phyloP scores from a whole-genome alignment of 2,888 invertebrate genomes.

The Myathropa florea region DNA sequence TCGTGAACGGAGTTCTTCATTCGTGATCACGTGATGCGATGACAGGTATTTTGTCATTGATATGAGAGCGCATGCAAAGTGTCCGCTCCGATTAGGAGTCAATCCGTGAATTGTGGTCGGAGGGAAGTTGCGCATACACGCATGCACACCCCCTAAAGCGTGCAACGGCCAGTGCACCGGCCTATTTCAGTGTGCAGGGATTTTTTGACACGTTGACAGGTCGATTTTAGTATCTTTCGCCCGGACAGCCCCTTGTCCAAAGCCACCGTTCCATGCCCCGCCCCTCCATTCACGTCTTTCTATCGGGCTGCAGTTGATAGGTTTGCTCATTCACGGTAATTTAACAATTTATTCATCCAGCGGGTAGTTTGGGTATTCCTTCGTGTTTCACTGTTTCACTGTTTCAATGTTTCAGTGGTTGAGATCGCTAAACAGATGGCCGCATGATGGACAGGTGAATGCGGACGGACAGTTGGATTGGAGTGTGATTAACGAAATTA shows the following conservation, averaged over 20 bases:
- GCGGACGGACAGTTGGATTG: conserved; percentile 66
- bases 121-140: conserved; percentile 37
- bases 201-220: conserved; percentile 64
- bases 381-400: not conserved
- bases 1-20: conserved; percentile 60
- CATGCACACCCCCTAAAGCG: conserved; percentile 29
- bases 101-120: conserved; percentile 59
- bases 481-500: conserved; percentile 67
- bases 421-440: conserved; percentile 59
- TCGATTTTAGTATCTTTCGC: conserved; percentile 41
- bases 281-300: not conserved
- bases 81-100: conserved; percentile 55
- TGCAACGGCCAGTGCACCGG: not conserved
- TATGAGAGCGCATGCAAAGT: conserved; percentile 66
- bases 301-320: not conserved
- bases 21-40: conserved; percentile 71
- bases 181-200: conserved; percentile 31
- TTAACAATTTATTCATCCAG: conserved; percentile 62
- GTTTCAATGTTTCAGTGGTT: conserved; percentile 3
- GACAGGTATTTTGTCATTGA: conserved; percentile 71
- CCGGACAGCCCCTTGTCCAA: not conserved
- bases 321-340: conserved; percentile 54
- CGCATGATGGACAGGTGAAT: conserved; percentile 69
- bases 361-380: conserved; percentile 30
- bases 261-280: not conserved